Percentiles rank a stretch among this genome's conserved stretches.
phyloP scores from a whole-genome alignment of 2,797 vertebrate genomes.

The Poecilia velifera region DNA sequence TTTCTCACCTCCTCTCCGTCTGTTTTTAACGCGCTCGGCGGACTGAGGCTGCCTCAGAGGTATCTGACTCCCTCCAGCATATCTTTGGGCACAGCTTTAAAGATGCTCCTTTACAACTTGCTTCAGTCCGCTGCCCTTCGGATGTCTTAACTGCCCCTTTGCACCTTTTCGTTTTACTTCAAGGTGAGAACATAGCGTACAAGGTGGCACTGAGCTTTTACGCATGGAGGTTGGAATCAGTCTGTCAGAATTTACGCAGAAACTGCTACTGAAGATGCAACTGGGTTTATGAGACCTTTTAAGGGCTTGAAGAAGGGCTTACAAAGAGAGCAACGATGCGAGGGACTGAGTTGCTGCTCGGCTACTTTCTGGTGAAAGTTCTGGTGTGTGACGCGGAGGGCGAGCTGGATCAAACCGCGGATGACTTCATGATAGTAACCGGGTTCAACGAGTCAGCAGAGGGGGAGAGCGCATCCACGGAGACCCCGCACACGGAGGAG shows the following conservation, averaged over 20 bases:
- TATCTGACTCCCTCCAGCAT: conserved; percentile 40
- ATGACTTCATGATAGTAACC: conserved; percentile 84
- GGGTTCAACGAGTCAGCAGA: conserved; percentile 87
- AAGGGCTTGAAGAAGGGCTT: conserved; percentile 24
- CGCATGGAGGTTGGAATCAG: conserved; percentile 67
- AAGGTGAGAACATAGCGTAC: conserved; percentile 9
- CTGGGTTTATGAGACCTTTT: conserved; percentile 55
- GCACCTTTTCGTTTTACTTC: not conserved
- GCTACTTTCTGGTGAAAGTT: conserved; percentile 91
- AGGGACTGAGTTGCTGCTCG: conserved; percentile 79
- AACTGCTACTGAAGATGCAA: conserved; percentile 62
- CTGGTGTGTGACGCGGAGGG: conserved; percentile 89
- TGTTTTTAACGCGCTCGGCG: conserved; percentile 30
- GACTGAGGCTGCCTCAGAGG: conserved; percentile 48
- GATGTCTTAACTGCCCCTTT: conserved; percentile 9
- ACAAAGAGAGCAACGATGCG: conserved; percentile 66
- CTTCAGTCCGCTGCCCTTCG: conserved; percentile 11
- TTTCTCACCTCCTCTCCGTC: conserved; percentile 25
- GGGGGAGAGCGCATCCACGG: conserved; percentile 79
- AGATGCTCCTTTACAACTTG: conserved; percentile 24
- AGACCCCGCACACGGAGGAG: conserved; percentile 88
- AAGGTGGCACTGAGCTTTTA: conserved; percentile 43
- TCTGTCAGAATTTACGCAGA: conserved; percentile 64
- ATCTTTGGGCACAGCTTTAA: conserved; percentile 46
- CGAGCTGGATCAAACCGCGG: conserved; percentile 83